Evolutionary conservation across 2,113 vertebrate species (phyloP).

Genomic region (Phrynocephalus versicolor): DNA sequence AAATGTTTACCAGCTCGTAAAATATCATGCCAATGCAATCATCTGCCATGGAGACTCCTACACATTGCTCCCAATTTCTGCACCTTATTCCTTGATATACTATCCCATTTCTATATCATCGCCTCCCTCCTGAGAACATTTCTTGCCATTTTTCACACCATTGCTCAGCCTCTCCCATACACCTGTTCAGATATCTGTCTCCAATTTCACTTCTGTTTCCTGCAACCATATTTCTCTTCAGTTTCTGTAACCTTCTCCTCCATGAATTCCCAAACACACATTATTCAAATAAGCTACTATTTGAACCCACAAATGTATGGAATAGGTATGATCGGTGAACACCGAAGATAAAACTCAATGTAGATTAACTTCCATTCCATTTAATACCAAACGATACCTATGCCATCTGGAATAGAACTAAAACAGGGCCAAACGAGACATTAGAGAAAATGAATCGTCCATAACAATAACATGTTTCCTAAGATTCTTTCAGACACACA

Average conservation of each 20-base stretch:
- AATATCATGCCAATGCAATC: not conserved
- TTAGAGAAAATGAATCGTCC: too few species aligned
- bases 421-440: too few species aligned
- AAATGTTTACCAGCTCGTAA: constrained; percentile 3
- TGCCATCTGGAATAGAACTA: not conserved
- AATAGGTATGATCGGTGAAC: not conserved
- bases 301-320: not conserved
- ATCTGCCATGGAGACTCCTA: not conserved
- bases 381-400: not conserved
- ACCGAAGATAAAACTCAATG: not conserved
- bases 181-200: not conserved
- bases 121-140: not conserved
- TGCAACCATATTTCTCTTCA: not conserved
- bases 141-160: not conserved
- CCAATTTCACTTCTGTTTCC: not conserved
- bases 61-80: not conserved
- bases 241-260: not conserved
- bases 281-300: too few species aligned
- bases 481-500: too few species aligned
- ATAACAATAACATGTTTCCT: too few species aligned
- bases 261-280: too few species aligned
- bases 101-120: not conserved
- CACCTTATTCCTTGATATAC: not conserved
- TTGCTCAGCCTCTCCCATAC: not conserved
- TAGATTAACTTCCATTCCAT: not conserved